Evolutionary conservation across 1,140 invertebrate species (phyloP), one percentile per base, ranked within the genome.

Genomic region (Drosophila parabipectinata): DNA sequence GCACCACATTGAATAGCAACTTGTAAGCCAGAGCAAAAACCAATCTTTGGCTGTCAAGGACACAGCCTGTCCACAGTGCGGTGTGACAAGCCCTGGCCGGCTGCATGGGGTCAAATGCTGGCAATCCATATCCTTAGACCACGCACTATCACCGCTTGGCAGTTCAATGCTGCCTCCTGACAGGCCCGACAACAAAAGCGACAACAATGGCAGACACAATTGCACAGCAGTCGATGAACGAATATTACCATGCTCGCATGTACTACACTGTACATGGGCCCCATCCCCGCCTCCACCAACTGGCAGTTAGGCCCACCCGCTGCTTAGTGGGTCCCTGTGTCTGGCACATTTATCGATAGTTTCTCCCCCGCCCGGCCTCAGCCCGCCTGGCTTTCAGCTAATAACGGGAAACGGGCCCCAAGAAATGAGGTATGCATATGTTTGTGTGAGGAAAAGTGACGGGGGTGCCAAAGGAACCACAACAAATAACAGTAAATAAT

Each of bases 401-500:
- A 79, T 75, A 83, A 61, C n/a, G 66, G 50, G 41, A 84, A 72
- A 58, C 39, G 63, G 54, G 44, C 52, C 15, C 45, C 59, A 61
- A 41, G 71, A 58, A 72, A 61, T 61, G 45, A 75, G 64, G 64
- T 76, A 76, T 67, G 72, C 63, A 67, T 75, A 54, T 55, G 24
- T 18, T 37, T 54, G 32, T 52, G 34, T 37, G 45, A 26, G 4
- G 47, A n/a, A 12, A 32, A 41, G 28, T 44, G 39, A 18, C 1
- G 15, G 24, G 14, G 39, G 50, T 21, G 63, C 24, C 44, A 32
- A 57, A 68, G 52, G 45, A 77, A 57, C 75, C 79, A 84, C 71
- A 83, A 75, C 64, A 83, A 79, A 75, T 79, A 79, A 72, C 61
- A 84, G 77, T 73, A 85, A 85, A 84, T 84, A 83, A 72, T 76